phyloP scores from a whole-genome alignment of 2,888 invertebrate genomes.

The Chydorus sphaericus region DNA sequence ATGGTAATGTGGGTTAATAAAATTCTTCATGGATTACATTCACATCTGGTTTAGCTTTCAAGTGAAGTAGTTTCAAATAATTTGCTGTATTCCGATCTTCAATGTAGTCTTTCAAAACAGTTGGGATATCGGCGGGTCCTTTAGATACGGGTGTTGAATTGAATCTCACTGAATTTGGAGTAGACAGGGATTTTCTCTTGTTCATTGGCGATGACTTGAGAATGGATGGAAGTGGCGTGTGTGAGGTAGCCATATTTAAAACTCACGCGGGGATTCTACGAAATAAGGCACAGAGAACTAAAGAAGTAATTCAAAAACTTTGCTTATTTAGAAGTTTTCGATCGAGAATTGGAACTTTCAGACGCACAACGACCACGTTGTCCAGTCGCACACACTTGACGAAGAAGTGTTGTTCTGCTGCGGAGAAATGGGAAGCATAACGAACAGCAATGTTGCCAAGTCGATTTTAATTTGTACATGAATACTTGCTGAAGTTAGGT shows the following conservation, averaged over 20 bases:
- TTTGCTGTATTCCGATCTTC: not conserved
- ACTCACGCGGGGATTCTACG: too few species aligned
- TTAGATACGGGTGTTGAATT: not conserved
- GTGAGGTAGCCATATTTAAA: not conserved
- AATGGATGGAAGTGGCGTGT: not conserved
- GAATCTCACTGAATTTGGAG: not conserved
- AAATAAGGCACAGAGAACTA: too few species aligned
- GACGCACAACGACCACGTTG: too few species aligned
- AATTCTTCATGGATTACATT: not conserved
- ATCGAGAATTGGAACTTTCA: too few species aligned
- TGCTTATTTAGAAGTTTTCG: too few species aligned
- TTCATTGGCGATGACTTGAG: not conserved
- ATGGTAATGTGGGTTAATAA: not conserved
- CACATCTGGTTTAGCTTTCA: constrained; percentile 7
- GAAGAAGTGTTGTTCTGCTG: too few species aligned
- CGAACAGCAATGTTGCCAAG: too few species aligned
- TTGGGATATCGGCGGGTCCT: not conserved
- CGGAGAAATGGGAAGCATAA: too few species aligned
- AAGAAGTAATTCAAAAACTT: too few species aligned
- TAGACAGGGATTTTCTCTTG: not conserved
- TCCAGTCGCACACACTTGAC: too few species aligned
- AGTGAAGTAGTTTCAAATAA: not conserved
- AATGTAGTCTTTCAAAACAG: not conserved
- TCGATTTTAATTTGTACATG: too few species aligned
- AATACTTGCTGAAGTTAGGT: too few species aligned